These are phyloP conservation scores for Diachrysia chrysitis DNA, from an alignment of 2,888 invertebrate species.

Conservation along the genomic window DNA sequence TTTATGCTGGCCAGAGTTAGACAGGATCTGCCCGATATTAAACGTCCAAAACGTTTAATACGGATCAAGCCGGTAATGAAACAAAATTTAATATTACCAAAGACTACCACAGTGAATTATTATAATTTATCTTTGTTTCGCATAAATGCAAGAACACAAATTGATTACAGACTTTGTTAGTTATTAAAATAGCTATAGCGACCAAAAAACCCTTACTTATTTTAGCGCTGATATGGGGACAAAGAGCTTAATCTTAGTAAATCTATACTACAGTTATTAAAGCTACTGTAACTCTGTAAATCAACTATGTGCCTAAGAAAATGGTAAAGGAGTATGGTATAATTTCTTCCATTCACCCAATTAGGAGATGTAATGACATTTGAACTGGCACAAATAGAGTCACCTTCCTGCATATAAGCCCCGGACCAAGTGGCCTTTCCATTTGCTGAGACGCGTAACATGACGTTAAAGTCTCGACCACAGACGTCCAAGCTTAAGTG, in stretches of 20 bases:
- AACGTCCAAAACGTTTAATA: slow-evolving; percentile 2
- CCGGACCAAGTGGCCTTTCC: slow-evolving; percentile 11
- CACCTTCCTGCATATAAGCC: slow-evolving; percentile 3
- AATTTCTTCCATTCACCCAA: not conserved
- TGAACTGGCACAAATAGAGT: slow-evolving; percentile 7
- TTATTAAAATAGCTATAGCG: not conserved
- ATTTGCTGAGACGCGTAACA: slow-evolving; percentile 10
- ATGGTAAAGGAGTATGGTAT: not conserved
- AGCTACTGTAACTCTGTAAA: no score
- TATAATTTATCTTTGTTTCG: slow-evolving; percentile 1
- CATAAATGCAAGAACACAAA: not conserved
- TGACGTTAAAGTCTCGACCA: not conserved
- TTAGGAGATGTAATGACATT: slow-evolving; percentile 1
- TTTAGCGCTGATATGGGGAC: no score
- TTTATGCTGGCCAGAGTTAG: not conserved
- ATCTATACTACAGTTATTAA: no score
- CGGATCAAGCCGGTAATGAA: not conserved
- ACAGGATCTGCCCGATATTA: not conserved
- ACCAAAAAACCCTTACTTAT: not conserved
- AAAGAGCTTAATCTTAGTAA: no score
- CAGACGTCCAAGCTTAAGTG: not conserved
- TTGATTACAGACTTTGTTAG: not conserved
- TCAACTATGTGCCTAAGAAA: not conserved
- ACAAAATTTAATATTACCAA: slow-evolving; percentile 4
- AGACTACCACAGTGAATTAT: not conserved